These are phyloP conservation scores for Tragelaphus buxtoni DNA, from an alignment of 2,113 vertebrate species.

Conservation along the genomic window DNA sequence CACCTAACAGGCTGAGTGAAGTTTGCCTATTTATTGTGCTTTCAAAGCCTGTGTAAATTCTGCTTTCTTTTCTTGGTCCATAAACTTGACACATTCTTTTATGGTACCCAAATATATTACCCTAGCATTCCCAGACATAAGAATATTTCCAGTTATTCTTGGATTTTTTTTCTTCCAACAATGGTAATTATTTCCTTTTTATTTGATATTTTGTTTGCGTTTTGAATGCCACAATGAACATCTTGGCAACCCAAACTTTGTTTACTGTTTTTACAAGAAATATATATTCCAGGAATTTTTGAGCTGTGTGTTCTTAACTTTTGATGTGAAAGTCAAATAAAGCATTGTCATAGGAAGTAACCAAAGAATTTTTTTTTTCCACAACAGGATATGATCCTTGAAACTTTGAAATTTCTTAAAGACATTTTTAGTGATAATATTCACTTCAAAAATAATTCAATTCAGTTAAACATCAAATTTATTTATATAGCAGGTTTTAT, in stretches of 20 bases:
- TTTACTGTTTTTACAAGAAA: no score
- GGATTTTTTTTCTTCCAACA: neutral
- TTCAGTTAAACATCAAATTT: neutral
- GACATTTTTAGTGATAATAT: neutral
- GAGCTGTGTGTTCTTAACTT: neutral
- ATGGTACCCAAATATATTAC: neutral
- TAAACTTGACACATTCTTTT: neutral
- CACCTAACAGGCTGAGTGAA: neutral
- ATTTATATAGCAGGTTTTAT: neutral
- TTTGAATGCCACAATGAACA: no score
- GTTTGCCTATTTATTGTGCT: neutral
- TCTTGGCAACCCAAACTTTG: no score
- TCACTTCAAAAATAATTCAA: neutral
- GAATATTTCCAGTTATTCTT: no score
- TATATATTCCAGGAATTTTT: neutral
- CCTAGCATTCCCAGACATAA: no score
- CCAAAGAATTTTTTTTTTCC: neutral
- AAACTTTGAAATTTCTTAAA: neutral
- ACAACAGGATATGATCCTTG: neutral
- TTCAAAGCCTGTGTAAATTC: neutral
- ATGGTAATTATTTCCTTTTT: neutral
- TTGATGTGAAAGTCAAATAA: neutral
- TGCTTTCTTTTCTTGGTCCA: neutral
- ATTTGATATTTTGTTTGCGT: neutral
- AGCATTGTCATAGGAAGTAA: neutral